phyloP scores from a whole-genome alignment of 2,888 invertebrate genomes.

The Eupithecia exiguata region DNA sequence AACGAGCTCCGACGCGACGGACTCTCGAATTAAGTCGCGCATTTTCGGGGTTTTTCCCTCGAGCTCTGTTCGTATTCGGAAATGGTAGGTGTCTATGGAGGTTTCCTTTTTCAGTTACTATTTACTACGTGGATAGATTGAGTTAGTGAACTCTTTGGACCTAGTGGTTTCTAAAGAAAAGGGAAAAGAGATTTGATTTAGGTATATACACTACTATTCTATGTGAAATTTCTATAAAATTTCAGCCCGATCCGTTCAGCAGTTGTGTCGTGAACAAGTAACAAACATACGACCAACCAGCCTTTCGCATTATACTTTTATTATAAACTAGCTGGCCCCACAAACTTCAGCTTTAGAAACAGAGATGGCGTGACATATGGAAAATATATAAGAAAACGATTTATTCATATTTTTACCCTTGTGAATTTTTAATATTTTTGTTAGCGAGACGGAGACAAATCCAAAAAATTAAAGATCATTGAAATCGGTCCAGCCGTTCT shows the following conservation, averaged over 20 bases:
- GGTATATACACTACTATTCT: too few species aligned
- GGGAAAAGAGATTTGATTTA: background rate
- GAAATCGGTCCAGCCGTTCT: too few species aligned
- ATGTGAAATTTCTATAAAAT: background rate
- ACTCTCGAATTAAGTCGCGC: constrained; percentile 27
- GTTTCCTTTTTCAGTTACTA: background rate
- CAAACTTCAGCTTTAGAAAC: too few species aligned
- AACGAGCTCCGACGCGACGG: constrained; percentile 8
- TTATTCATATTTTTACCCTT: too few species aligned
- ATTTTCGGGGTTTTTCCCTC: constrained; percentile 24
- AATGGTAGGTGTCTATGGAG: background rate
- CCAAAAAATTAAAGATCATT: too few species aligned
- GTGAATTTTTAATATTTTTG: too few species aligned
- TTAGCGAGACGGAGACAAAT: too few species aligned
- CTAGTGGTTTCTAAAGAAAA: background rate
- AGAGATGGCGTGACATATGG: too few species aligned
- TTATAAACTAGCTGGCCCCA: too few species aligned
- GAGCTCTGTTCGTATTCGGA: constrained; percentile 14
- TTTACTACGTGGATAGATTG: background rate
- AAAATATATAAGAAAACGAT: too few species aligned
- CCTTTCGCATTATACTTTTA: too few species aligned
- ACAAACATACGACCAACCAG: background rate
- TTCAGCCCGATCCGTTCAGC: background rate
- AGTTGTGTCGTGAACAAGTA: background rate
- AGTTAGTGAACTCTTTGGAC: background rate